Conservation (phyloP, 2,888 invertebrate genomes). For the Scrobipalpa atriplicella region DNA sequence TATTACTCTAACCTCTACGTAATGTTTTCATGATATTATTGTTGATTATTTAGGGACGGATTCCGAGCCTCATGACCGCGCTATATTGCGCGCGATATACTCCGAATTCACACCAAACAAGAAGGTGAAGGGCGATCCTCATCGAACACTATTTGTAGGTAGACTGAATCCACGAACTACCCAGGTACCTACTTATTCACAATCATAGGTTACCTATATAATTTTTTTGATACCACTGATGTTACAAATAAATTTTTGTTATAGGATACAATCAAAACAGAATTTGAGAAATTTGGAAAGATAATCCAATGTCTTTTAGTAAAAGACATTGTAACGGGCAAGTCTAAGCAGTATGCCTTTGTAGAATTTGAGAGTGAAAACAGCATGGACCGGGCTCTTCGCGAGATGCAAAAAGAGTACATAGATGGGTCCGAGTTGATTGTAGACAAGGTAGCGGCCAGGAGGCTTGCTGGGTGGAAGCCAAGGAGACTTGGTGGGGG, state of each 20-base stretch:
- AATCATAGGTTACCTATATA: not conserved
- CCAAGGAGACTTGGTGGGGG: constrained; percentile 94
- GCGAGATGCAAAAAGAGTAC: constrained; percentile 80
- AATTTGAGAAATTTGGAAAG: constrained; percentile 86
- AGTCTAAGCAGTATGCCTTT: constrained; percentile 92
- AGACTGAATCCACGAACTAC: constrained; percentile 87
- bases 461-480: constrained; percentile 89
- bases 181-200: constrained; percentile 68
- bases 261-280: constrained; percentile 79
- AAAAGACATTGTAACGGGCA: constrained; percentile 91
- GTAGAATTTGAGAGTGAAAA: constrained; percentile 88
- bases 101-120: constrained; percentile 86
- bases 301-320: constrained; percentile 85
- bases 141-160: constrained; percentile 89
- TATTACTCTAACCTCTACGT: not conserved
- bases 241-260: constrained; percentile 35
- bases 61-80: constrained; percentile 90
- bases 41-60: constrained; percentile 83
- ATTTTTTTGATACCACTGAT: too few species aligned
- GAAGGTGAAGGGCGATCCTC: constrained; percentile 86
- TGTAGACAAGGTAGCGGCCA: constrained; percentile 88
- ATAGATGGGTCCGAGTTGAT: constrained; percentile 88
- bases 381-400: constrained; percentile 84
- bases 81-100: constrained; percentile 86
- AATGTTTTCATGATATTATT: not conserved